Evolutionary conservation across 2,797 vertebrate genomes (phyloP).

Genomic region (Discoglossus pictus): DNA sequence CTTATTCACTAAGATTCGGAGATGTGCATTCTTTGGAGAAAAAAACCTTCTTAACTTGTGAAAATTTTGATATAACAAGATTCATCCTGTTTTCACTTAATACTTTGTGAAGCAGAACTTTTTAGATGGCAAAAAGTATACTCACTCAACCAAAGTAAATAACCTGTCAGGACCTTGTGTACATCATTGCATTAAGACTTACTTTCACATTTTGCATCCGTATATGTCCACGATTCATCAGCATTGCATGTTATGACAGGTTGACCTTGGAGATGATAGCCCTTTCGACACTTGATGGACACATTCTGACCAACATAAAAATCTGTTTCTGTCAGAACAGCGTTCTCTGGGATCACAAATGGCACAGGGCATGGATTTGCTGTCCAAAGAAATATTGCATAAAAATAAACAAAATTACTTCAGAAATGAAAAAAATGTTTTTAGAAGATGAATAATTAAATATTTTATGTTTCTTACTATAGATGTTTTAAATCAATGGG

Average conservation of each 20-base stretch:
- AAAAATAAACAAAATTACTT: neutral
- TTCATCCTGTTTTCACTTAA: no score
- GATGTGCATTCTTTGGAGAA: no score
- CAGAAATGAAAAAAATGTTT: neutral
- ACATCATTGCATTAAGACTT: conserved; percentile 59
- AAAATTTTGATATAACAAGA: no score
- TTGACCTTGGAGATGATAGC: conserved; percentile 78
- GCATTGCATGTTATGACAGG: conserved; percentile 81
- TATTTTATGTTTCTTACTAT: no score
- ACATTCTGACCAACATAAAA: conserved; percentile 86
- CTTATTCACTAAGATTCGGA: no score
- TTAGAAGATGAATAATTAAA: no score
- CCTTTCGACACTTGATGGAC: conserved; percentile 83
- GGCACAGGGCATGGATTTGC: conserved; percentile 87
- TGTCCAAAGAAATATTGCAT: conserved; percentile 56
- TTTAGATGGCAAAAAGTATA: no score
- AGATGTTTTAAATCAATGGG: no score
- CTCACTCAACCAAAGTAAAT: no score
- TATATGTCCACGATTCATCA: conserved; percentile 88
- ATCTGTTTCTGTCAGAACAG: conserved; percentile 69
- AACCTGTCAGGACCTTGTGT: neutral
- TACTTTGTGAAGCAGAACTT: neutral
- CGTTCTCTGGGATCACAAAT: conserved; percentile 78
- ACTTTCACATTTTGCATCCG: conserved; percentile 87
- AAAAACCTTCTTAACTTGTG: no score